These are phyloP conservation scores for Pelecanoides urinatrix DNA, from an alignment of 2,113 vertebrate genomes.

Conservation along the genomic window DNA sequence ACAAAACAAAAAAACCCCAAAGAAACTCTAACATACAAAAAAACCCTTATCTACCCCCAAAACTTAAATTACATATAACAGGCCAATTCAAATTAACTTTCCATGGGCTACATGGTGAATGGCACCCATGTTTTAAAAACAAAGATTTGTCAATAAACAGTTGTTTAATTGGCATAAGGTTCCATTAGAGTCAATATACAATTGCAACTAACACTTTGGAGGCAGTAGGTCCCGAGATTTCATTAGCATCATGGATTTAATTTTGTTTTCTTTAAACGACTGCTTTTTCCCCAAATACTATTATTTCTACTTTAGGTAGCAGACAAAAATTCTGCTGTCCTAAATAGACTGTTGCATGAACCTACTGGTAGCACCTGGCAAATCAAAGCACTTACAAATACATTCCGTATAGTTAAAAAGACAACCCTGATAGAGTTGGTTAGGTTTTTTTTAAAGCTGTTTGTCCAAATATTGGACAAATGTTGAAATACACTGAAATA, in stretches of 20 bases:
- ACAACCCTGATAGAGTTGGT: neutral
- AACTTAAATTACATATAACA: neutral
- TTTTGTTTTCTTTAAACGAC: neutral
- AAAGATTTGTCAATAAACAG: neutral
- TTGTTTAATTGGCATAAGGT: neutral
- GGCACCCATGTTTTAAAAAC: neutral
- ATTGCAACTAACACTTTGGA: neutral
- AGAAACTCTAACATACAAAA: neutral
- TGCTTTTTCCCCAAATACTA: neutral
- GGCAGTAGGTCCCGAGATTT: neutral
- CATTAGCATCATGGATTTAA: neutral
- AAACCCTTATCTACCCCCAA: neutral
- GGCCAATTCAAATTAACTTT: neutral
- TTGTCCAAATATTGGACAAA: neutral
- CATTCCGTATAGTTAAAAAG: fast-evolving
- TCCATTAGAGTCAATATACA: neutral
- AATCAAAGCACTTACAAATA: neutral
- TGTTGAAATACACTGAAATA: neutral
- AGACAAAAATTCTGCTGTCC: neutral
- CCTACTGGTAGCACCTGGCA: neutral
- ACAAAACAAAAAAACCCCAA: neutral
- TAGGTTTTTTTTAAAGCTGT: neutral
- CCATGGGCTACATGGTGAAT: neutral
- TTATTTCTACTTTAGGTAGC: neutral
- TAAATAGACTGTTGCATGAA: neutral